These are phyloP conservation scores for Saccopteryx bilineata DNA, from an alignment of 2,113 vertebrate species.

Conservation along the genomic window DNA sequence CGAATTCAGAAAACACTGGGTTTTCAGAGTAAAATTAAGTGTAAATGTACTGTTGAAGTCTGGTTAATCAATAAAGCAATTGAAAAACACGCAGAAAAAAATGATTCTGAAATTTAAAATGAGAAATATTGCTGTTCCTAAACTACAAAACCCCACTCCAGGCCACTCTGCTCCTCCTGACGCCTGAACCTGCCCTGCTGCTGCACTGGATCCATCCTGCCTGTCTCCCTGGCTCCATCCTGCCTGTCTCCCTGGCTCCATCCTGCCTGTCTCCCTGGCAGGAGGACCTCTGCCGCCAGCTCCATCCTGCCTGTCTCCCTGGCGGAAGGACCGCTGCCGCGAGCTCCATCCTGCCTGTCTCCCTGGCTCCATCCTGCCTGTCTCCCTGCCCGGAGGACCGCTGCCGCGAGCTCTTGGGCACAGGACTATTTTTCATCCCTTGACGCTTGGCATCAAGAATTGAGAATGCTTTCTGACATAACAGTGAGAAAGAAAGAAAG, in stretches of 20 bases:
- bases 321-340: too few species aligned
- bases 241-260: too few species aligned
- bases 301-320: not conserved
- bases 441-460: not conserved
- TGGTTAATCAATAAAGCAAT: not conserved
- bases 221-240: too few species aligned
- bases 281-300: too few species aligned
- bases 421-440: not conserved
- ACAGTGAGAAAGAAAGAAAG: not conserved
- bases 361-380: too few species aligned
- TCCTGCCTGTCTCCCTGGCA: not conserved
- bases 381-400: too few species aligned
- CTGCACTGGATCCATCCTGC: too few species aligned
- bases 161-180: not conserved
- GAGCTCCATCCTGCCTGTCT: too few species aligned
- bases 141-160: not conserved
- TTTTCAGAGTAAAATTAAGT: not conserved
- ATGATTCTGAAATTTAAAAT: not conserved
- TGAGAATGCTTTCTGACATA: not conserved
- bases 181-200: rapidly evolving
- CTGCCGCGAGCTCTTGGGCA: not conserved
- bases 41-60: not conserved
- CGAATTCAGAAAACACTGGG: not conserved
- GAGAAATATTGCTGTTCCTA: not conserved
- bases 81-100: not conserved